Evolutionary conservation across 2,888 invertebrate species (phyloP).

Genomic region (Iselma pallidipennis): DNA sequence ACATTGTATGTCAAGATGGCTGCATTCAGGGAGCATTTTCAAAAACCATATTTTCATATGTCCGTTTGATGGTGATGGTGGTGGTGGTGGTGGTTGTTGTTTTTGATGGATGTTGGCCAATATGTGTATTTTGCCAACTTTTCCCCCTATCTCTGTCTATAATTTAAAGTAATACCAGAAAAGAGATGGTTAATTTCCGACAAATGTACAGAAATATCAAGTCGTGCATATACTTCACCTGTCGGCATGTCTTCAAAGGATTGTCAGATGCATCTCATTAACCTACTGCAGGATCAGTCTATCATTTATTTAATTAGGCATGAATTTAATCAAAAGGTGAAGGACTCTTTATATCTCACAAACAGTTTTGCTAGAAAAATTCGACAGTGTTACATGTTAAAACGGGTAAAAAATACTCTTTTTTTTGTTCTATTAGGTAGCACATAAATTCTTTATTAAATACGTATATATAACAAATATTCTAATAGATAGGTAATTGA

Average conservation of each 20-base stretch:
- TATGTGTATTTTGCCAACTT: conserved; percentile 31
- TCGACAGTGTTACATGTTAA: too few relatives aligned
- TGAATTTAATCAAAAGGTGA: too few relatives aligned
- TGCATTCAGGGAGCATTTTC: conserved; percentile 33
- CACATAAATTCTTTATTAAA: too few relatives aligned
- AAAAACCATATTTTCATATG: conserved; percentile 18
- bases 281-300: conserved; percentile 39
- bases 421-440: too few relatives aligned
- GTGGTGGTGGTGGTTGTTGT: conserved; percentile 36
- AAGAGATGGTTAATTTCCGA: background rate
- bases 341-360: too few relatives aligned
- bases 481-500: background rate
- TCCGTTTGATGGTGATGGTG: background rate
- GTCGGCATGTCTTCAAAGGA: conserved; percentile 45
- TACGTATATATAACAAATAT: too few relatives aligned
- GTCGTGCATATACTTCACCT: conserved; percentile 41
- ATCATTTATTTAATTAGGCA: conserved; percentile 37
- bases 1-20: conserved; percentile 50
- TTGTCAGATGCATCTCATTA: conserved; percentile 45
- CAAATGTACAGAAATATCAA: conserved; percentile 44
- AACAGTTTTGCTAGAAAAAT: too few relatives aligned
- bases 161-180: conserved; percentile 32
- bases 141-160: conserved; percentile 15
- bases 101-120: conserved; percentile 51
- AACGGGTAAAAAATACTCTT: too few relatives aligned